Evolutionary conservation across 2,797 vertebrate species (phyloP), one percentile per base, ranked within the genome.

Genomic region (Clarias laeviceps): DNA sequence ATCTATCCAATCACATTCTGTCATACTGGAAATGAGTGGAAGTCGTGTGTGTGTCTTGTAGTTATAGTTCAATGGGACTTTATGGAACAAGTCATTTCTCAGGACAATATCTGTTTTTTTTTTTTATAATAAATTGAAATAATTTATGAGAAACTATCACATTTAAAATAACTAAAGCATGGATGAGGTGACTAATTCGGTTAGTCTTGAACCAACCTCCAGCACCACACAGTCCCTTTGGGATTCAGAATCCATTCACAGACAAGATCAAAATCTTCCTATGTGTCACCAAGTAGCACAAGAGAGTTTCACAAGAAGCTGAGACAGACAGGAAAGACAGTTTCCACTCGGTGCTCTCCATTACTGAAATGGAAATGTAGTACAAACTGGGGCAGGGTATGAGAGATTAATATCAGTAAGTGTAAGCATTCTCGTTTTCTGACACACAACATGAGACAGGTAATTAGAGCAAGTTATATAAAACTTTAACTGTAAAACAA

Each of bases 341-440:
- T 90, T 90, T 90, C 89, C 89, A 87, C 79, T 86, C 78, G 61
- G 74, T 77, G 82, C 69, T 88, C 86, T 88, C 87, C 80, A 84
- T 84, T 82, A 85, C 70, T 82, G 78, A 87, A 90, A 87, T 87
- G 86, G 84, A 88, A 89, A 90, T 72, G 66, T 85, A 78, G 82
- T 80, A 68, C 56, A 78, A 86, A 87, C 79, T 90, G 86, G 86
- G 87, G 87, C 82, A 87, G 79, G 78, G 82, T 84, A 87, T 65
- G 62, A 82, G 57, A 87, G 84, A 88, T 84, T 84, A 87, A 83
- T 69, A 88, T 87, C 86, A 84, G 27, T 20, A 12, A 74, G 54
- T 80, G 45, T 76, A 34, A 18, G 82, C 66, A 24, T 85, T 81
- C 54, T 89, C 64, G 70, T 59, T 65, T 32, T 72, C 65, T 77